Base-by-base conservation (phyloP, 2,113 vertebrate species). In the Zeus faber region DNA sequence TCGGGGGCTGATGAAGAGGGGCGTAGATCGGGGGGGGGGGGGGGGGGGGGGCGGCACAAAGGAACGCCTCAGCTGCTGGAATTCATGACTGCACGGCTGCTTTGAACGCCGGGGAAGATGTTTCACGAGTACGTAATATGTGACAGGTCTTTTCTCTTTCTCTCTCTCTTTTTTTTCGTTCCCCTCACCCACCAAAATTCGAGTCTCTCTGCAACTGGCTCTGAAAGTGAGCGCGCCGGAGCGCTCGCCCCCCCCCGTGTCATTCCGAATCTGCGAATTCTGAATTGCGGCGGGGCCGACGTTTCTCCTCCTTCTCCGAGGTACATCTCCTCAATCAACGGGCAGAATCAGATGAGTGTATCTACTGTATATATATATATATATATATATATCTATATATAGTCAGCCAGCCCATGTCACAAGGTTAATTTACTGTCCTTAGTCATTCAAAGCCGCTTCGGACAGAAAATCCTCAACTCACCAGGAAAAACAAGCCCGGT, bases 21-120 rank as follows among this genome's bases (percentile, higher is more conserved):
- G 23, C 58, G 40, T 21, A 37, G 23, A 55, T 53, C 8, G 54
- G 47, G 56, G 56, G 87, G 79, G 50, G 49, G 54, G 86, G 79
- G 25, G 54, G 50, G 53, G 49, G 86, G 79, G 6, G 46, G 44
- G 63, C 75, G 88, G 88, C 88, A 89, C 90, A 91, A 92, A 87
- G 85, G 86, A 81, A 57, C 29, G 80, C 83, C 83, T 90, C 84
- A 83, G 79, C 29, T 77, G 77, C 78, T 72, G 86, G 79, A 83
- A 88, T 78, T 69, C 62, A 31, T 48, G 69, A 78, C 52, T n/a
- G n/a, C n/a, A n/a, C n/a, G n/a, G 54, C 55, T 29, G 14, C 44
- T 49, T 71, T 65, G 55, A 29, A 74, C 72, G n/a, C 27, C 43
- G 46, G 5, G 45, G 62, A 40, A 65, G 51, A 58, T 22, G 62